Evolutionary conservation across 1,140 invertebrate genomes (phyloP).

Genomic region (Aphelenchoides fujianensis): DNA sequence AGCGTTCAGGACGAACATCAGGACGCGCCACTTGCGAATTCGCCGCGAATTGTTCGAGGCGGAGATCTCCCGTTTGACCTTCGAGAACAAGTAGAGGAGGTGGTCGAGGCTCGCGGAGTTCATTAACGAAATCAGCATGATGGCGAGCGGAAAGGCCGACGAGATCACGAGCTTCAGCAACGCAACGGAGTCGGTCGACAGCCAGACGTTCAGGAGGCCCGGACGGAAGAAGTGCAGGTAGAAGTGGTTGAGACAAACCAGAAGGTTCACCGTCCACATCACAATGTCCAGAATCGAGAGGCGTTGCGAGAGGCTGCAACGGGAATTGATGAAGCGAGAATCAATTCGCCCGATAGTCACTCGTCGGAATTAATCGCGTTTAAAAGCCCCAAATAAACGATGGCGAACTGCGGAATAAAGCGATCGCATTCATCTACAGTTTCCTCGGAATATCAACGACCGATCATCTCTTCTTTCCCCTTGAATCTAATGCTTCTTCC

Average conservation of each 20-base stretch:
- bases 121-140: background rate
- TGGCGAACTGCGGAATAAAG: too few species aligned
- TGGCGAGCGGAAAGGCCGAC: background rate
- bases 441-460: too few species aligned
- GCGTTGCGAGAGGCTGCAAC: constrained; percentile 4
- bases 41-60: background rate
- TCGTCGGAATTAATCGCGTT: too few species aligned
- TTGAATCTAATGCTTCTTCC: too few species aligned
- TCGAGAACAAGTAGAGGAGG: background rate
- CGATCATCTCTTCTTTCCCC: too few species aligned
- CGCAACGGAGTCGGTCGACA: background rate
- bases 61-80: constrained; percentile 5
- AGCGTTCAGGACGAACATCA: constrained; percentile 9
- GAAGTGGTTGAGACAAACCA: background rate
- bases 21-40: background rate
- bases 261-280: constrained; percentile 5
- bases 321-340: too few species aligned
- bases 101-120: constrained; percentile 7
- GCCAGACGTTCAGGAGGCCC: background rate
- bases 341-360: too few species aligned
- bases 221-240: background rate
- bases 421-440: too few species aligned
- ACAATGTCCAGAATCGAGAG: constrained; percentile 2
- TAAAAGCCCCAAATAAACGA: too few species aligned
- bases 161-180: background rate